Conservation (phyloP, 2,888 invertebrate genomes). For the Clistopyga incitator region DNA sequence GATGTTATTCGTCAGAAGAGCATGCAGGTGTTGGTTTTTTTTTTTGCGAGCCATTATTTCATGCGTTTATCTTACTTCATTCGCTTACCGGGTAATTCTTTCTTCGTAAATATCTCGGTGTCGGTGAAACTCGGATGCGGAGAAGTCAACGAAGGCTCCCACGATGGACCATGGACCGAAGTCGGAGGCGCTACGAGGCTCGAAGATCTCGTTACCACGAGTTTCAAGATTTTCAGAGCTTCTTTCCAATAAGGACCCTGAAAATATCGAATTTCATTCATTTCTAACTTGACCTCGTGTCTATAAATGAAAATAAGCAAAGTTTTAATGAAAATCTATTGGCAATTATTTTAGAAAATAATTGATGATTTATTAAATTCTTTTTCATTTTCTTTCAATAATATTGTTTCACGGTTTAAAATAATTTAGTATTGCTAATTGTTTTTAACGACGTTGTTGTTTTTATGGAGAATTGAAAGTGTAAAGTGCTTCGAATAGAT, state of each 20-base stretch:
- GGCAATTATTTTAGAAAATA: too few relatives aligned
- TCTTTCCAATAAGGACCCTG: slow-evolving; percentile 97
- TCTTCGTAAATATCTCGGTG: slow-evolving; percentile 93
- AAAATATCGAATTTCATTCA: slow-evolving; percentile 69
- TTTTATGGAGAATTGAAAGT: too few relatives aligned
- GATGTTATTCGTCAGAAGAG: slow-evolving; percentile 42
- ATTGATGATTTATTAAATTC: too few relatives aligned
- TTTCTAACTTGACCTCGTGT: too few relatives aligned
- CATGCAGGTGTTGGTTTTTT: slow-evolving; percentile 39
- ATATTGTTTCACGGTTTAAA: too few relatives aligned
- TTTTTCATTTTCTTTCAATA: too few relatives aligned
- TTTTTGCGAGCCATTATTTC: slow-evolving; percentile 14
- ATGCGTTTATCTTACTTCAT: background rate
- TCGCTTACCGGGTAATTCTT: slow-evolving; percentile 89
- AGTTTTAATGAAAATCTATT: background rate
- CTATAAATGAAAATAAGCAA: background rate
- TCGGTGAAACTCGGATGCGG: slow-evolving; percentile 92
- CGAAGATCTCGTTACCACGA: slow-evolving; percentile 97
- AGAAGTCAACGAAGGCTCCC: slow-evolving; percentile 87
- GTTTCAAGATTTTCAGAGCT: slow-evolving; percentile 96
- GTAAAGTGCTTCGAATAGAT: too few relatives aligned
- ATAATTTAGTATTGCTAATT: too few relatives aligned
- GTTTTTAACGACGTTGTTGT: too few relatives aligned
- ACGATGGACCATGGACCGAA: slow-evolving; percentile 84
- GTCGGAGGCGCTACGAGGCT: slow-evolving; percentile 94